Percentiles rank a stretch among this genome's conserved stretches.
phyloP scores from a whole-genome alignment of 1,140 invertebrate species.

The Drosophila ohnishii region DNA sequence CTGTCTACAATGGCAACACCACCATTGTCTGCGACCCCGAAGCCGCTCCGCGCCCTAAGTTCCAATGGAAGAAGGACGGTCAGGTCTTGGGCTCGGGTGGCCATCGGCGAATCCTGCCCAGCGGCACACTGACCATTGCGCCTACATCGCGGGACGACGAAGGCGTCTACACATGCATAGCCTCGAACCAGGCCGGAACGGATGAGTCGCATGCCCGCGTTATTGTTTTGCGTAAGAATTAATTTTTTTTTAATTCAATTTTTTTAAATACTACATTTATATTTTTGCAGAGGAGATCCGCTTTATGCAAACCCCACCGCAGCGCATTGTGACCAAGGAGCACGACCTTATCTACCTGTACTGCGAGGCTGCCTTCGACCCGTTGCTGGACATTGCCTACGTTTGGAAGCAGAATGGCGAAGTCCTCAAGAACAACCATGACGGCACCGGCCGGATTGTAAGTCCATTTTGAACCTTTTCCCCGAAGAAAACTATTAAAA shows the following conservation, averaged over 20 bases:
- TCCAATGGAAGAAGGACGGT: constrained; percentile 96
- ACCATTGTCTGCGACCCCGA: constrained; percentile 97
- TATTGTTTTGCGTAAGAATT: constrained; percentile 90
- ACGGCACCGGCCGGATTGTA: constrained; percentile 84
- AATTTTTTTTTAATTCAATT: neutral
- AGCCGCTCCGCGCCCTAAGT: constrained; percentile 94
- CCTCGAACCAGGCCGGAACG: constrained; percentile 91
- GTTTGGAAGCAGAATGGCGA: constrained; percentile 95
- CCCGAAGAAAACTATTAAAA: constrained; percentile 8
- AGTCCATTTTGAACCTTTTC: constrained; percentile 1
- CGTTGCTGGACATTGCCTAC: constrained; percentile 93
- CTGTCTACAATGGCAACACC: constrained; percentile 94
- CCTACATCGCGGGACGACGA: constrained; percentile 94
- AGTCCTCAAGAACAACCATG: constrained; percentile 87
- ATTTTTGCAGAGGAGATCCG: constrained; percentile 86
- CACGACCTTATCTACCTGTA: constrained; percentile 89
- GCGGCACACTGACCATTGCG: constrained; percentile 93
- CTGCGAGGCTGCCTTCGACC: constrained; percentile 92
- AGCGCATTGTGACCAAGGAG: constrained; percentile 87
- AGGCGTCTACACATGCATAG: constrained; percentile 94
- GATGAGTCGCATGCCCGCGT: constrained; percentile 92
- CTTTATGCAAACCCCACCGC: constrained; percentile 87
- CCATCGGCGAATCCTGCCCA: constrained; percentile 90
- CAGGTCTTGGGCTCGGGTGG: constrained; percentile 91
- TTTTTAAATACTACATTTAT: neutral